Conservation (phyloP, 2,113 vertebrate species). For the Lepus europaeus region DNA sequence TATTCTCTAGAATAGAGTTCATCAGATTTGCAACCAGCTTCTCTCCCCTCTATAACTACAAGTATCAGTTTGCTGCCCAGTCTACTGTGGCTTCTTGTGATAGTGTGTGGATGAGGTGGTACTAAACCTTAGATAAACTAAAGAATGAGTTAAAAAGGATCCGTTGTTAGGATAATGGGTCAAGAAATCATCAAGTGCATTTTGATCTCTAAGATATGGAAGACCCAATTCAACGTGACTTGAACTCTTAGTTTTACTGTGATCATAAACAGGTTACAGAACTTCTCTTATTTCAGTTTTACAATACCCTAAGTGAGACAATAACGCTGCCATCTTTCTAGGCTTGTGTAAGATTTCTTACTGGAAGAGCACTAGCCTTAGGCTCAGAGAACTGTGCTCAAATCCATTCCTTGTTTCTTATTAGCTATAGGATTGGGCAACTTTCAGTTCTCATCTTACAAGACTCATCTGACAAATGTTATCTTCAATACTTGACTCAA, state of each 20-base stretch:
- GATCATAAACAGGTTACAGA: not conserved
- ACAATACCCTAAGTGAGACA: not conserved
- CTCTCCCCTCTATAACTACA: not conserved
- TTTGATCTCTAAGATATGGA: slow-evolving; percentile 50
- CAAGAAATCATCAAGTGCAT: not conserved
- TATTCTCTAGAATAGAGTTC: not conserved
- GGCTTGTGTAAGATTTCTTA: not conserved
- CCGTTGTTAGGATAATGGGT: not conserved
- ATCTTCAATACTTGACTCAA: not conserved
- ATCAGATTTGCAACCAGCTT: not conserved
- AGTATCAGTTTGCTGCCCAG: not conserved
- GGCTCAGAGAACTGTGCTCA: not conserved
- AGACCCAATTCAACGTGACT: not conserved
- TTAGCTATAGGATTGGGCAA: not conserved
- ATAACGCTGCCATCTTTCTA: not conserved
- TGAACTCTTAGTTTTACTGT: not conserved
- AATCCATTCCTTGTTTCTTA: not conserved
- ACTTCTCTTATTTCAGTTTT: slow-evolving; percentile 6
- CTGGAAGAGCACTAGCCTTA: not conserved
- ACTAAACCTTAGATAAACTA: not conserved
- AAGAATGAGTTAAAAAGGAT: not conserved
- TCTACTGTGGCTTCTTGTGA: not conserved
- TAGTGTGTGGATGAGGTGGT: not conserved
- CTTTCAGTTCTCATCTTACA: not conserved
- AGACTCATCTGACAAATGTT: not conserved